Evolutionary conservation across 1,140 invertebrate species (phyloP).

Genomic region (Papilio machaon): DNA sequence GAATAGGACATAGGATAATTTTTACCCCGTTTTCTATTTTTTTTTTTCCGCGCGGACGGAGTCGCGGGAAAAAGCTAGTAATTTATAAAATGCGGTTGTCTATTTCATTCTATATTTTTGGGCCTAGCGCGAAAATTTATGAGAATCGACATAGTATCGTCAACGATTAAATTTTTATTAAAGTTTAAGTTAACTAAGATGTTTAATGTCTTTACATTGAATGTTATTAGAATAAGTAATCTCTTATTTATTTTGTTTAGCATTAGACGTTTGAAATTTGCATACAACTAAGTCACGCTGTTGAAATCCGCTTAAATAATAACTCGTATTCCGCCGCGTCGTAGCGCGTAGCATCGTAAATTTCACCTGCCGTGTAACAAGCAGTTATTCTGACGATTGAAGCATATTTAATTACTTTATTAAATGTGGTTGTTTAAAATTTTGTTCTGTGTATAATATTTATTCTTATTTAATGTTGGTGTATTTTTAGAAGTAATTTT

Average conservation of each 20-base stretch:
- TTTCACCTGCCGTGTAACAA: slow-evolving; percentile 22
- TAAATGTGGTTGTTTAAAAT: slow-evolving; percentile 3
- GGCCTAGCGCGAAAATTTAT: too few species aligned
- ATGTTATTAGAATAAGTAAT: not conserved
- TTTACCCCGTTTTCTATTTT: too few species aligned
- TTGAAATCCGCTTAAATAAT: slow-evolving; percentile 14
- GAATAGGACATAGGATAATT: too few species aligned
- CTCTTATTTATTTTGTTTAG: not conserved
- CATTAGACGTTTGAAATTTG: not conserved
- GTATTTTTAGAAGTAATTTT: not conserved
- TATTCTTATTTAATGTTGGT: not conserved
- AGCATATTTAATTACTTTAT: slow-evolving; percentile 32
- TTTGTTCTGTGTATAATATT: not conserved
- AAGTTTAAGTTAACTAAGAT: too few species aligned
- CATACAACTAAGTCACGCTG: not conserved
- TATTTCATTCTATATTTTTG: too few species aligned
- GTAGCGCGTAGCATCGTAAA: slow-evolving; percentile 14
- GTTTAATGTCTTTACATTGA: too few species aligned
- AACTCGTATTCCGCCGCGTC: not conserved
- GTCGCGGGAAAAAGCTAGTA: too few species aligned
- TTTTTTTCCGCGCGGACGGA: too few species aligned
- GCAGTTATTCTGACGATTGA: slow-evolving; percentile 26
- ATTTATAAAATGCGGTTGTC: too few species aligned
- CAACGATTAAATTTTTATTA: too few species aligned
- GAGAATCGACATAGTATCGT: too few species aligned